Percentiles rank a stretch among this genome's conserved stretches.
Conservation (phyloP, 2,888 invertebrate species). For the Suillia variegata region DNA sequence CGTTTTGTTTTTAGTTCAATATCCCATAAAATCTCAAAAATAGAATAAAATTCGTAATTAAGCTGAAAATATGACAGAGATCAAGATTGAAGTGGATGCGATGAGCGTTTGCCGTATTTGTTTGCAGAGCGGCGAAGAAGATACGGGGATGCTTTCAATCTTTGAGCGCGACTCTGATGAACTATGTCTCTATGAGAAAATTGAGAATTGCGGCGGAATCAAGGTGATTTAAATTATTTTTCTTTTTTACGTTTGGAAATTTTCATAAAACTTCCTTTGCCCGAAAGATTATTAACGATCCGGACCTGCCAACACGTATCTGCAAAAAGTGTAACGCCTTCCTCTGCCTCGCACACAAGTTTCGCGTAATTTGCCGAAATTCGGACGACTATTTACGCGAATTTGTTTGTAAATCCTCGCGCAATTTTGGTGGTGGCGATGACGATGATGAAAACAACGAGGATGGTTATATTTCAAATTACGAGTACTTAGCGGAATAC, state of each 20-base stretch:
- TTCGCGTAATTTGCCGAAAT: slow-evolving; percentile 55
- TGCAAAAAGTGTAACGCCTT: slow-evolving; percentile 50
- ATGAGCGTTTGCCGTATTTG: slow-evolving; percentile 50
- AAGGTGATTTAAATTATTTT: slow-evolving; percentile 37
- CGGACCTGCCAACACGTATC: slow-evolving; percentile 52
- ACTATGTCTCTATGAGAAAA: slow-evolving; percentile 44
- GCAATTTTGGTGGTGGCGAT: slow-evolving; percentile 14
- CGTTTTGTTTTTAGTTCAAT: no score
- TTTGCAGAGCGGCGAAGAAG: slow-evolving; percentile 42
- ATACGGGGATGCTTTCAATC: slow-evolving; percentile 53
- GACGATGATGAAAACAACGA: slow-evolving; percentile 14
- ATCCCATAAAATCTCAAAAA: no score
- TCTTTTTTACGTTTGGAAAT: background rate
- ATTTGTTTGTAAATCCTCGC: slow-evolving; percentile 37
- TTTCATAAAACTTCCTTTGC: background rate
- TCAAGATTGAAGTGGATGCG: slow-evolving; percentile 38
- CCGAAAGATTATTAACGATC: slow-evolving; percentile 47
- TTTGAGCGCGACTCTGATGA: slow-evolving; percentile 34
- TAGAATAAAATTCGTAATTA: no score
- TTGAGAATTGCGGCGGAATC: slow-evolving; percentile 51
- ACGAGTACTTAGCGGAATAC: slow-evolving; percentile 17
- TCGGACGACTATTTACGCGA: slow-evolving; percentile 53
- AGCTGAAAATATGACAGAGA: slow-evolving; percentile 16
- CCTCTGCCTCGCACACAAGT: slow-evolving; percentile 53
- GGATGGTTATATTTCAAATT: slow-evolving; percentile 13